These are phyloP conservation scores for Amphipyra tragopoginis DNA, from an alignment of 2,888 invertebrate genomes.

Conservation along the genomic window DNA sequence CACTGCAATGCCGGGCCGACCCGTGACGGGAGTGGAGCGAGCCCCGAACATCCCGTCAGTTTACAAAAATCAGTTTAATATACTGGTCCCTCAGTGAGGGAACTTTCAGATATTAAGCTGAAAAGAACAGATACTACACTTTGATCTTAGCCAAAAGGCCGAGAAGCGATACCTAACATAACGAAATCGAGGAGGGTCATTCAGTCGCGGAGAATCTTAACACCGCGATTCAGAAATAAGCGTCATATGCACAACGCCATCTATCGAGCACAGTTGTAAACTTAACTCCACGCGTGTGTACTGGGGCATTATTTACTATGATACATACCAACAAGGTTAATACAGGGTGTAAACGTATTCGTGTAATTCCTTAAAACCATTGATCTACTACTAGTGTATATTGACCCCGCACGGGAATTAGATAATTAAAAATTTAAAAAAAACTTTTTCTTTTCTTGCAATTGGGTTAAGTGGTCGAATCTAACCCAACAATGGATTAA, in stretches of 20 bases:
- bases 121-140: conserved; percentile 53
- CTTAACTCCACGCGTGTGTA: background rate
- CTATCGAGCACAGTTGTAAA: conserved; percentile 24
- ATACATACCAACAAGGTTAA: too few relatives aligned
- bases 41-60: conserved; percentile 35
- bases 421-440: too few relatives aligned
- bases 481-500: too few relatives aligned
- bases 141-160: conserved; percentile 56
- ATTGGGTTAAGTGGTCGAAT: too few relatives aligned
- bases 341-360: too few relatives aligned
- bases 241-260: conserved; percentile 37
- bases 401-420: too few relatives aligned
- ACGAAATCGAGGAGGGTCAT: conserved; percentile 9
- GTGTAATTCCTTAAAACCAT: too few relatives aligned
- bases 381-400: too few relatives aligned
- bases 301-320: too few relatives aligned
- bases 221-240: conserved; percentile 39
- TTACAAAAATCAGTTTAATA: conserved; percentile 46
- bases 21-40: conserved; percentile 45
- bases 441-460: too few relatives aligned
- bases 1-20: conserved; percentile 49
- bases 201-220: conserved; percentile 33
- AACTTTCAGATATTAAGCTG: conserved; percentile 52
- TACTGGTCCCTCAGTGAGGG: conserved; percentile 47
- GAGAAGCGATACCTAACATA: conserved; percentile 41